A percentile compares a stretch with the other conserved stretches of the same genome.
phyloP scores from a whole-genome alignment of 2,797 vertebrate species.

The Oryzias dopingdopingensis region DNA sequence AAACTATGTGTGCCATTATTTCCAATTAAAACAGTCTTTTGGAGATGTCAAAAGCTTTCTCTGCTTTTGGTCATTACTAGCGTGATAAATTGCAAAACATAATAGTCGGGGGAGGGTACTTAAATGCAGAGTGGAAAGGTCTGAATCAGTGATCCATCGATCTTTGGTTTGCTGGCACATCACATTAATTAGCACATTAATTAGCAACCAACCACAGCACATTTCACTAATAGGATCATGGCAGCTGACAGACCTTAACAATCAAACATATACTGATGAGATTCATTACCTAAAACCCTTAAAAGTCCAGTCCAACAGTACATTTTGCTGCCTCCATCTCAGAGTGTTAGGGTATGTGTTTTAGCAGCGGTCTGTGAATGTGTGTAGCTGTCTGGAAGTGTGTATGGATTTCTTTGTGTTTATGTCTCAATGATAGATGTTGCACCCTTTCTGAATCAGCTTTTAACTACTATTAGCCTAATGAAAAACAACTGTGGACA shows the following conservation, averaged over 20 bases:
- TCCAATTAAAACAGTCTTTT: background rate
- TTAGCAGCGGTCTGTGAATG: slow-evolving; percentile 18
- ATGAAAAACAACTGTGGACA: slow-evolving; percentile 66
- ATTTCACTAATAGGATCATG: slow-evolving; percentile 68
- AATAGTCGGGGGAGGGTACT: slow-evolving; percentile 18
- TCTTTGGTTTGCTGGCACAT: slow-evolving; percentile 55
- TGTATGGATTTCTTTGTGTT: slow-evolving; percentile 52
- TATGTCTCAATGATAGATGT: slow-evolving; percentile 59
- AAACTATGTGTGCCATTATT: background rate
- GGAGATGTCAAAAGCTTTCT: background rate
- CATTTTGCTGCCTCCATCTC: slow-evolving; percentile 11
- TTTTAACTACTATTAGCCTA: slow-evolving; percentile 70
- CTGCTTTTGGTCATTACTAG: slow-evolving; percentile 8
- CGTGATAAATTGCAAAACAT: slow-evolving; percentile 17
- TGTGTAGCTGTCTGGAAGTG: slow-evolving; percentile 29
- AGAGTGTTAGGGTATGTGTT: slow-evolving; percentile 4
- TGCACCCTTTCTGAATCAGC: slow-evolving; percentile 61
- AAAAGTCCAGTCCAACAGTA: slow-evolving; percentile 38
- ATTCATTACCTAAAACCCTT: slow-evolving; percentile 58
- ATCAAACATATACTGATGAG: slow-evolving; percentile 63
- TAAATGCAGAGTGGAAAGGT: slow-evolving; percentile 12
- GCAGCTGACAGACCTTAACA: slow-evolving; percentile 62
- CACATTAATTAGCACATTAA: slow-evolving; percentile 51
- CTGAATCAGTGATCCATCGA: slow-evolving; percentile 42
- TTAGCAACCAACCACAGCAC: slow-evolving; percentile 57